phyloP scores from a whole-genome alignment of 2,797 vertebrate species.

The Enteromius radiatus region DNA sequence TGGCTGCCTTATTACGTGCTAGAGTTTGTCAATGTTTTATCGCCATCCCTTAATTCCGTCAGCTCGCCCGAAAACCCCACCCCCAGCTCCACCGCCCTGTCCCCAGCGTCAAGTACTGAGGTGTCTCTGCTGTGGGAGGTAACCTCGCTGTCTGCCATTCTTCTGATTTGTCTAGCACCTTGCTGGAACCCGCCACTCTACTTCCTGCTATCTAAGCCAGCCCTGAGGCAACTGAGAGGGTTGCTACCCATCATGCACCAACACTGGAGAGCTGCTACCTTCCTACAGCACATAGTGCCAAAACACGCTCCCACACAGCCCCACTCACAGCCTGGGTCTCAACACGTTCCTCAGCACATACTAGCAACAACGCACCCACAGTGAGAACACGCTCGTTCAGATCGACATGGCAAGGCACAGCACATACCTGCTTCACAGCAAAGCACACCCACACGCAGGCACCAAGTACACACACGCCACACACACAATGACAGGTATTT shows the following conservation, averaged over 20 bases:
- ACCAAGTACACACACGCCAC: slow-evolving; percentile 39
- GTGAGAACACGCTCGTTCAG: slow-evolving; percentile 33
- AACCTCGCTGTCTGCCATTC: slow-evolving; percentile 68
- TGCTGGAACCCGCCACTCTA: slow-evolving; percentile 80
- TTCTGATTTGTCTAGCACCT: slow-evolving; percentile 74
- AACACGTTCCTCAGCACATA: slow-evolving; percentile 36
- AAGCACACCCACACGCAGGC: slow-evolving; percentile 34
- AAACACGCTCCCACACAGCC: slow-evolving; percentile 54
- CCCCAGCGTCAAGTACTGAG: background rate
- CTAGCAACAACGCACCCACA: slow-evolving; percentile 46
- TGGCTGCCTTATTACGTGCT: slow-evolving; percentile 74
- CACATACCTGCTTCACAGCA: slow-evolving; percentile 15
- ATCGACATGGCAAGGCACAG: slow-evolving; percentile 42
- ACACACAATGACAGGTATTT: slow-evolving; percentile 43
- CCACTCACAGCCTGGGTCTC: slow-evolving; percentile 22
- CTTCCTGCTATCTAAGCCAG: slow-evolving; percentile 78
- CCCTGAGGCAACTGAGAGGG: slow-evolving; percentile 75
- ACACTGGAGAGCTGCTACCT: slow-evolving; percentile 39
- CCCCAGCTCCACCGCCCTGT: background rate
- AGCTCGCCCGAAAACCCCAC: slow-evolving; percentile 57
- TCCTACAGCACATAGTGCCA: slow-evolving; percentile 64
- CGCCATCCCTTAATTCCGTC: slow-evolving; percentile 59
- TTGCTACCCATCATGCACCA: slow-evolving; percentile 67
- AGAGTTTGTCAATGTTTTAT: slow-evolving; percentile 74
- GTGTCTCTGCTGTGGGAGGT: slow-evolving; percentile 74